Conservation (phyloP, 2,888 invertebrate genomes). For the Ferrisia virgata region DNA sequence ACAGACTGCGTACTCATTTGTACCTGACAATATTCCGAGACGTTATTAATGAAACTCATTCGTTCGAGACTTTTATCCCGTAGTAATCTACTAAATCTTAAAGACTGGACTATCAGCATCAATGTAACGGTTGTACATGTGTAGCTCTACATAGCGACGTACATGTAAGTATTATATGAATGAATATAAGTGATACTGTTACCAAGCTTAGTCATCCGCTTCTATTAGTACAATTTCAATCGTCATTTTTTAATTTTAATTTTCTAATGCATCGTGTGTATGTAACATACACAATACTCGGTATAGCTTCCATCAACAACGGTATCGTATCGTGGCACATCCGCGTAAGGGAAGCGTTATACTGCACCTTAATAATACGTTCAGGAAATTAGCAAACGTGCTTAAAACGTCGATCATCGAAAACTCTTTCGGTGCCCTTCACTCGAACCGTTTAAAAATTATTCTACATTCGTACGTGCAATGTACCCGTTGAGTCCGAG, state of each 20-base stretch:
- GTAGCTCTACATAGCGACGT: too few species aligned
- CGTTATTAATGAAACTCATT: constrained; percentile 7
- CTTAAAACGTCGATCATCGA: background rate
- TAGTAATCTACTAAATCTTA: background rate
- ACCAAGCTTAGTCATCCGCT: background rate
- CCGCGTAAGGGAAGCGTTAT: background rate
- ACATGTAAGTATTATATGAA: background rate
- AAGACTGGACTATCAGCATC: background rate
- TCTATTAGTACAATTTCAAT: background rate
- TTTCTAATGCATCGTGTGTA: background rate
- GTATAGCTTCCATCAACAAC: background rate
- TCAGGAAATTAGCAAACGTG: constrained; percentile 8
- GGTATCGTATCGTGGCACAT: background rate
- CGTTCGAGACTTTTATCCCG: background rate
- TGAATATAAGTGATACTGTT: background rate
- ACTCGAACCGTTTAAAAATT: background rate
- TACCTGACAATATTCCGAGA: background rate
- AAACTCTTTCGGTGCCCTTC: background rate
- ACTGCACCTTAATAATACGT: background rate
- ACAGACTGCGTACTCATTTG: background rate
- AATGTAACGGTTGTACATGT: background rate
- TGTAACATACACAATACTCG: background rate
- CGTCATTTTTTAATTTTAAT: background rate
- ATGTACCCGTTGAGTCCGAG: too few species aligned
- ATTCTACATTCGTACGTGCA: background rate